Conservation (phyloP, 1,140 invertebrate genomes). For the Thalassaphorura encarpata region DNA sequence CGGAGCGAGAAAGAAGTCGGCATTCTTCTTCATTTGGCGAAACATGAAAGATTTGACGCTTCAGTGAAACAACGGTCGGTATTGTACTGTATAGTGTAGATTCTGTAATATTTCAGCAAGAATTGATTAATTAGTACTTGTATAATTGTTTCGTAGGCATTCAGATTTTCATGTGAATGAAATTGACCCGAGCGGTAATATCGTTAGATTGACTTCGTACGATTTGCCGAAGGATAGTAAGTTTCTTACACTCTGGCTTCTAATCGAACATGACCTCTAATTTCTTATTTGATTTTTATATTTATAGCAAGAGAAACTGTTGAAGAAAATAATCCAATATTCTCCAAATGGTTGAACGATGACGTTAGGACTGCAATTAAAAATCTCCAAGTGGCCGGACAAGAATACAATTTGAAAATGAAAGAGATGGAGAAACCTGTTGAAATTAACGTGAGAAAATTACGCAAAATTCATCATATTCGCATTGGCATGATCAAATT, state of each 20-base stretch:
- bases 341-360: not conserved
- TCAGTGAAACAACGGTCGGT: too few relatives aligned
- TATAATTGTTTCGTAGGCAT: too few relatives aligned
- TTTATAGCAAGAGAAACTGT: not conserved
- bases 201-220: constrained; percentile 58
- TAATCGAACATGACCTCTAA: not conserved
- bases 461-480: not conserved
- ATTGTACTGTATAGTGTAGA: too few relatives aligned
- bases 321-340: not conserved
- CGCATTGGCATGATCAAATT: not conserved
- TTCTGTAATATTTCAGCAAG: too few relatives aligned
- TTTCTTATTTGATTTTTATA: not conserved
- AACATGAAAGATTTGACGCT: too few relatives aligned
- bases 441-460: not conserved
- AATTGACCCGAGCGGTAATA: constrained; percentile 58
- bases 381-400: not conserved
- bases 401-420: not conserved
- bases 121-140: too few relatives aligned
- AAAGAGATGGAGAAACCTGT: constrained; percentile 6
- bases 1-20: too few relatives aligned
- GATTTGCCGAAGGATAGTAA: constrained; percentile 44
- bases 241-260: not conserved
- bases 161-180: constrained; percentile 86
- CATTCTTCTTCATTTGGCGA: too few relatives aligned
- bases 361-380: not conserved